These are phyloP conservation scores for Lottia gigantea DNA, from an alignment of 2,888 invertebrate species.

Conservation along the genomic window DNA sequence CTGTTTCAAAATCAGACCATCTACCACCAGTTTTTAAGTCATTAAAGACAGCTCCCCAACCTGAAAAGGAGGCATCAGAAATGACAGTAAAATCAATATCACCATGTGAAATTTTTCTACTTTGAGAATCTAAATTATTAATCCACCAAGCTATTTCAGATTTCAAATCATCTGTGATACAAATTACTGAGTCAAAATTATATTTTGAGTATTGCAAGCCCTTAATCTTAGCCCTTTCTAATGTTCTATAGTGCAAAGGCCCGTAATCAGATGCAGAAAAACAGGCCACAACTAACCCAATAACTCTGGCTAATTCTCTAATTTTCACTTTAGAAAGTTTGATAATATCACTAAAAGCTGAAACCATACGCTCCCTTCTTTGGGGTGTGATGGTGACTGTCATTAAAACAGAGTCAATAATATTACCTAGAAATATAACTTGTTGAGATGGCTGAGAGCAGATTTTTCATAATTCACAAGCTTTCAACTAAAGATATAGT, in stretches of 20 bases:
- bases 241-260: constrained; percentile 3
- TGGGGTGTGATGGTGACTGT: neutral
- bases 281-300: neutral
- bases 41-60: neutral
- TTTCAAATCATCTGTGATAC: neutral
- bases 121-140: neutral
- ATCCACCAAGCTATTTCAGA: neutral
- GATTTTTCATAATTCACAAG: too few species aligned
- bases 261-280: neutral
- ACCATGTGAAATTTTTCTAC: neutral
- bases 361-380: neutral
- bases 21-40: constrained; percentile 3
- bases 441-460: too few species aligned
- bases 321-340: neutral
- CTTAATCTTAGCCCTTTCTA: neutral
- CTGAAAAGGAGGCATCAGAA: neutral
- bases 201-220: neutral
- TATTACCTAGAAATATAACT: too few species aligned
- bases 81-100: neutral
- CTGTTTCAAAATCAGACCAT: neutral
- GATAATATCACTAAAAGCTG: neutral
- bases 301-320: neutral
- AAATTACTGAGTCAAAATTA: constrained; percentile 1
- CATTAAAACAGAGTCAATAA: neutral
- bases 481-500: too few species aligned